These are phyloP conservation scores for Acanthococcus lagerstroemiae DNA, from an alignment of 2,888 invertebrate species.

Conservation along the genomic window DNA sequence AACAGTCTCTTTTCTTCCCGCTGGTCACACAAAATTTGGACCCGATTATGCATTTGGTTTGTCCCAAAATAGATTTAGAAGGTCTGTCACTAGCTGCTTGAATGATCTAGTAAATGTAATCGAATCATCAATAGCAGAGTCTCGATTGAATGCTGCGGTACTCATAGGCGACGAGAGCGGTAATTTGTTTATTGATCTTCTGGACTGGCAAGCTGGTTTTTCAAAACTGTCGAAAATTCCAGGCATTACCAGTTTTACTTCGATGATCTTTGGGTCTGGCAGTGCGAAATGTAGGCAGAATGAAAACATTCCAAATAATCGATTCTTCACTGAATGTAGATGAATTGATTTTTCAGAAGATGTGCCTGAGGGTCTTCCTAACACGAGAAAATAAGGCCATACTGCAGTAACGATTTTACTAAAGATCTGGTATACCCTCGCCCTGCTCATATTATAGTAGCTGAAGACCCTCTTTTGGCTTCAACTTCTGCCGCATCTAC, in stretches of 20 bases:
- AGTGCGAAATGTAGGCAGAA: neutral
- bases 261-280: neutral
- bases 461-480: too few relatives aligned
- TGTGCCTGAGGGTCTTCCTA: neutral
- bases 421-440: neutral
- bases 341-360: neutral
- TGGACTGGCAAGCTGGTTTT: neutral
- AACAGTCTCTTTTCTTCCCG: neutral
- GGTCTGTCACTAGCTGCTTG: neutral
- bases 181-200: neutral
- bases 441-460: too few relatives aligned
- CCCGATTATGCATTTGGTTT: neutral
- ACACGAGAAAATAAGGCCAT: neutral
- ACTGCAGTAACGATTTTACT: neutral
- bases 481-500: neutral
- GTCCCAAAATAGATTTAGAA: neutral
- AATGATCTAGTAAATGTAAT: neutral
- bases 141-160: neutral
- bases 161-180: neutral
- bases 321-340: neutral
- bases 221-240: neutral
- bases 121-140: neutral
- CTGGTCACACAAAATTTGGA: neutral
- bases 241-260: neutral
- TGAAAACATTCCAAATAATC: neutral